Evolutionary conservation across 2,113 vertebrate species (phyloP), one percentile per base, ranked within the genome.

Genomic region (Epinephelus fuscoguttatus): DNA sequence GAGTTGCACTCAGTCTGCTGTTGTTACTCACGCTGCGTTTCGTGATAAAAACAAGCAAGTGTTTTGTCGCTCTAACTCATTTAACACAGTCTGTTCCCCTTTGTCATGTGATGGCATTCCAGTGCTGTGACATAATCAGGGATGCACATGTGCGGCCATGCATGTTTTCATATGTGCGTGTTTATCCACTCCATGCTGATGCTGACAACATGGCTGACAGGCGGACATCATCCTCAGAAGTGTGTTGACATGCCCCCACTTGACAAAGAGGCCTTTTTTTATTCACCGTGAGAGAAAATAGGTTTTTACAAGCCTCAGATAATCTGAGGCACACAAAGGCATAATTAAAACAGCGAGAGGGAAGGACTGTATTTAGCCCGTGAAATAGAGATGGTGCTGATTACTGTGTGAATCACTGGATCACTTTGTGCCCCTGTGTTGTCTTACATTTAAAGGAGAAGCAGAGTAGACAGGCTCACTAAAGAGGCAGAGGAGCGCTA

Each of bases 221-320:
- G 70, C 75, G 47, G 27, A 89, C 86, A 87, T 85, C 77, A 66
- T 75, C 80, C 56, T 37, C 61, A 84, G 59, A 73, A 82, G 90
- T 83, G 88, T 89, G 90, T 84, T 91, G 78, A 87, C 93, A 85
- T 92, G 92, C 70, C 91, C 87, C 86, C 89, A 92, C 90, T 92
- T 92, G 88, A 93, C 75, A 89, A 92, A 92, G 86, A 47, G 64
- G 66, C 68, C 71, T 84, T 93, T 90, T 85, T 89, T 91, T 71
- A 91, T 90, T 88, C 77, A 75, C 50, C 23, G 59, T 73, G 71
- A 85, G 71, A 72, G 78, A 72, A 89, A 88, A 77, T 69, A 56
- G 57, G 78, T 86, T 88, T 88, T 88, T 81, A 91, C 84, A 85
- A 70, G 90, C 77, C 75, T 75, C 56, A 40, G 84, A 91, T 83